Conservation (phyloP, 2,888 invertebrate species). For the Eledone cirrhosa region DNA sequence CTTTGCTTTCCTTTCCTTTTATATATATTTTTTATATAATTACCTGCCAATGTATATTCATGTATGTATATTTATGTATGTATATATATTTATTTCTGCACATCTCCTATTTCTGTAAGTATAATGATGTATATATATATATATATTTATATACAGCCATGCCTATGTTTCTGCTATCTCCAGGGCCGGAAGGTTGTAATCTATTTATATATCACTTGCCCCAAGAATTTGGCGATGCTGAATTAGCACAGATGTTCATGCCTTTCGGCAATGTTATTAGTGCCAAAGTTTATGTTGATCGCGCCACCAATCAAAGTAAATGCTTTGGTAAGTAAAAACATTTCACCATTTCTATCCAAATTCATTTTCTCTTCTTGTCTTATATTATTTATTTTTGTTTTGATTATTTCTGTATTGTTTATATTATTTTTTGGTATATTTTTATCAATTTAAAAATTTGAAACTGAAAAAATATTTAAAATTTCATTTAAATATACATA, state of each 20-base stretch:
- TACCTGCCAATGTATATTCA: too few species aligned
- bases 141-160: too few species aligned
- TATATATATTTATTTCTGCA: too few species aligned
- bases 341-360: background rate
- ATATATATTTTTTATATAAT: too few species aligned
- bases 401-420: background rate
- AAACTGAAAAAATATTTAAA: too few species aligned
- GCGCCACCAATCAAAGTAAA: conserved; percentile 99
- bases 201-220: conserved; percentile 99
- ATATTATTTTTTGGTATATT: background rate
- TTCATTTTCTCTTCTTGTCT: background rate
- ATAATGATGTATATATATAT: too few species aligned
- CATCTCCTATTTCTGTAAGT: too few species aligned
- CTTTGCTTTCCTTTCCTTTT: too few species aligned
- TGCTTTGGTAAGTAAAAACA: conserved; percentile 89
- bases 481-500: too few species aligned
- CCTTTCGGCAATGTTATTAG: conserved; percentile 99
- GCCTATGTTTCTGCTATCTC: conserved; percentile 15
- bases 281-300: conserved; percentile 99
- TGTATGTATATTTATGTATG: too few species aligned
- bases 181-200: conserved; percentile 99
- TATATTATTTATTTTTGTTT: background rate
- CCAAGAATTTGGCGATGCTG: conserved; percentile 98
- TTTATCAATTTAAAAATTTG: too few species aligned
- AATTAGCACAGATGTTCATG: conserved; percentile 99